These are phyloP conservation scores for Strigamia maritima DNA, from an alignment of 2,888 invertebrate genomes.

Conservation along the genomic window DNA sequence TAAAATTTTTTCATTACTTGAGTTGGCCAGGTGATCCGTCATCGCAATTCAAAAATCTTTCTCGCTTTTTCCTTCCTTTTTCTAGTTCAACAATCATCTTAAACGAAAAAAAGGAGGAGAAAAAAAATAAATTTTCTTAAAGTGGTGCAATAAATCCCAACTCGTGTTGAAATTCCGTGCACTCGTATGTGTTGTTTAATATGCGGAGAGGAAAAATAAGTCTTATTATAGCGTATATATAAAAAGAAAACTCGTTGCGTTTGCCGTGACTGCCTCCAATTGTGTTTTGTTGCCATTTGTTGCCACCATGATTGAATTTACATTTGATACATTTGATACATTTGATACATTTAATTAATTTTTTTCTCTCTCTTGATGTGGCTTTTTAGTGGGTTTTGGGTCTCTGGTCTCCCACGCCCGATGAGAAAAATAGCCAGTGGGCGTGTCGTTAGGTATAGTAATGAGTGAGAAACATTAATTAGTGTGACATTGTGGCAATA, in stretches of 20 bases:
- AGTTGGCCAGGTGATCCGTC: constrained; percentile 14
- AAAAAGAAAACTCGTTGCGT: not conserved
- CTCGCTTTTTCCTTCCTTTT: not conserved
- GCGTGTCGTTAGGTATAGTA: constrained; percentile 13
- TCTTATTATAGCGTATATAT: constrained; percentile 20
- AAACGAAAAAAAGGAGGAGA: not conserved
- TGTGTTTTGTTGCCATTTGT: not conserved
- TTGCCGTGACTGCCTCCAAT: not conserved
- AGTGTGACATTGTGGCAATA: constrained; percentile 27
- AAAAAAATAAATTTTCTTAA: not conserved
- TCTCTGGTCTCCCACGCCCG: too few species aligned
- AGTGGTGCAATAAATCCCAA: constrained; percentile 24
- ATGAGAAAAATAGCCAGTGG: constrained; percentile 9
- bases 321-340: not conserved
- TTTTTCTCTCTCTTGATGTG: not conserved
- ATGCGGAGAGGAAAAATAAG: constrained; percentile 11
- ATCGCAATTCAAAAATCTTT: not conserved
- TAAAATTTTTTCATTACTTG: not conserved
- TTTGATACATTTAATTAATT: not conserved
- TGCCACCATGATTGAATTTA: constrained; percentile 2
- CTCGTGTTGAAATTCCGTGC: constrained; percentile 13
- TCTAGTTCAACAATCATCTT: not conserved
- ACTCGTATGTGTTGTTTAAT: not conserved
- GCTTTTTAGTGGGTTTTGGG: not conserved
- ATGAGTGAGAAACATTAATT: constrained; percentile 21